Evolutionary conservation across 2,113 vertebrate species (phyloP), one percentile per base, ranked within the genome.

Genomic region (Siniperca knerii): DNA sequence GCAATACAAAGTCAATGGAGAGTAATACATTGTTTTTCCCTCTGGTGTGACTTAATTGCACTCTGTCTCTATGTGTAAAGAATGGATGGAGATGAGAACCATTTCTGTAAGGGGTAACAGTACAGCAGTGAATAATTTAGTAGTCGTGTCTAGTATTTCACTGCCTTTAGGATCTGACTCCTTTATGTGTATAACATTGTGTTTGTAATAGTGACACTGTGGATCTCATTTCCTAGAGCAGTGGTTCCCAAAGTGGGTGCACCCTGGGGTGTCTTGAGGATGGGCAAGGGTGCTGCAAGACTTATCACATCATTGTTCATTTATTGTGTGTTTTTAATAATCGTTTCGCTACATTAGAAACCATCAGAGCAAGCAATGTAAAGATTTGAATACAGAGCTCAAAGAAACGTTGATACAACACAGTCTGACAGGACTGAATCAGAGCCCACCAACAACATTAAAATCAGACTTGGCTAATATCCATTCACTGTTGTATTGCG

Each of bases 71-170:
- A 29, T 29, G 58, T 74, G 35, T 77, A 82, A 62, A 77, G 75
- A 83, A 88, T 79, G 50, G 71, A 25, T 62, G 29, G 58, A 44
- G 79, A 71, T 55, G 35, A 65, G 70, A 81, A 82, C 73, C 68
- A 54, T 46, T 82, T 83, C 75, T 87, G 83, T 77, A 65, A 68
- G 71, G 58, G 76, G 67, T 85, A 79, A 85, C 69, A 29, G 69
- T 33, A 50, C 69, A 29, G 69, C 37, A 50, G 80, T 94, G 50
- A 94, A 95, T 95, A 90, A 94, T 94, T 95, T 81, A 95, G 37
- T 48, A 52, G 21, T 62, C 46, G 35, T 16, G 66, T 89, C 83
- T 94, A 78, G 70, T 89, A 62, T 94, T 95, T 90, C 93, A 79
- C 25, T 88, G 67, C 69, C 58, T 79, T 78, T 79, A 75, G 57